Conservation (phyloP, 1,140 invertebrate genomes). For the Bombus soroeensis region DNA sequence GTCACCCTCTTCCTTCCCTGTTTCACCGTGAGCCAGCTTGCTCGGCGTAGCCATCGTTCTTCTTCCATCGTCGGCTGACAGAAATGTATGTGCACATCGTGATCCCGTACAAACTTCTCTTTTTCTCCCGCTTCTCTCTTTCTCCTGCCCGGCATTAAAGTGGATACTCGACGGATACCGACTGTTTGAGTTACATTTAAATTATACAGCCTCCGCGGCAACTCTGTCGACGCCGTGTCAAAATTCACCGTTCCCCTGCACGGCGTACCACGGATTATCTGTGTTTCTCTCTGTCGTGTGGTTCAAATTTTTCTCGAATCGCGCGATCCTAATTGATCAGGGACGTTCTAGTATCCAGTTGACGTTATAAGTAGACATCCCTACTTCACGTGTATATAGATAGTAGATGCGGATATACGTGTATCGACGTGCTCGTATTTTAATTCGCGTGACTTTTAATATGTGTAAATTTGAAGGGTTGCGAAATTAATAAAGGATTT, state of each 20-base stretch:
- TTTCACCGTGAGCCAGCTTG: constrained; percentile 22
- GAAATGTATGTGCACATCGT: constrained; percentile 51
- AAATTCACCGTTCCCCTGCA: neutral
- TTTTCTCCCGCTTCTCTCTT: neutral
- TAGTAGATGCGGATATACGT: too few relatives aligned
- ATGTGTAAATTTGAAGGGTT: too few relatives aligned
- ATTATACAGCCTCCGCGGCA: constrained; percentile 23
- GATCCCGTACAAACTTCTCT: constrained; percentile 7
- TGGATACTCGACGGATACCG: constrained; percentile 36
- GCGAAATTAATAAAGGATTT: too few relatives aligned
- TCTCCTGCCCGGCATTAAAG: constrained; percentile 35
- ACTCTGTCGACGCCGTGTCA: constrained; percentile 9
- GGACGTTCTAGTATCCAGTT: neutral
- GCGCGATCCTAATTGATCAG: neutral
- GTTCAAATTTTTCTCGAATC: neutral
- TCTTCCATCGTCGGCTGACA: constrained; percentile 34
- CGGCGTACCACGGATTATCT: too few relatives aligned
- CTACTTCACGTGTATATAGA: too few relatives aligned
- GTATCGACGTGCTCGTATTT: too few relatives aligned
- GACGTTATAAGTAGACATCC: too few relatives aligned
- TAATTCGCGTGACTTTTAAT: too few relatives aligned
- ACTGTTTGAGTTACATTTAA: constrained; percentile 51
- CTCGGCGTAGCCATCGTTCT: constrained; percentile 33
- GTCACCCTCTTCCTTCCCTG: constrained; percentile 55
- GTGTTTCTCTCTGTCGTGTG: neutral